phyloP scores from a whole-genome alignment of 2,888 invertebrate genomes.

The Kryphioiulus occultus region DNA sequence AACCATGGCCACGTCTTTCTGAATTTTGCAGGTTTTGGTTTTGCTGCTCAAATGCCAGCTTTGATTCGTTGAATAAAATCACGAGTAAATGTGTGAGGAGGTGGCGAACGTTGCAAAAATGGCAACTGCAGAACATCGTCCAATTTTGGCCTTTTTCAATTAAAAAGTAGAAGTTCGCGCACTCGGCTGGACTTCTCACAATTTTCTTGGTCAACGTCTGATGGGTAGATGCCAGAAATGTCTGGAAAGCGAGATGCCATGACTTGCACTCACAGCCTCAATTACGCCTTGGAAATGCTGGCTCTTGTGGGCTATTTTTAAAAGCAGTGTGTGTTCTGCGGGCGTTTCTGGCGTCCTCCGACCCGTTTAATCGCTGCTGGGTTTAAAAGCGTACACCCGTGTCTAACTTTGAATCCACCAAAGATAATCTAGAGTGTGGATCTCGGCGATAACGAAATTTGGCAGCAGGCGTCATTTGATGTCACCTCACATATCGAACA shows the following conservation, averaged over 20 bases:
- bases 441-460: not conserved
- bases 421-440: not conserved
- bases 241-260: not conserved
- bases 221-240: not conserved
- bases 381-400: not conserved
- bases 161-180: not conserved
- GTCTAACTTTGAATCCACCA: not conserved
- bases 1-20: not conserved
- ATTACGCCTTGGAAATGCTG: not conserved
- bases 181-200: not conserved
- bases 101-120: too few species aligned
- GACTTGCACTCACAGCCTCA: not conserved
- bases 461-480: not conserved
- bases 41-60: too few species aligned
- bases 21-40: not conserved
- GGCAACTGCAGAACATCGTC: too few species aligned
- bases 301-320: not conserved
- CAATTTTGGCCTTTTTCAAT: not conserved
- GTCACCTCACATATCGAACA: not conserved
- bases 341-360: not conserved
- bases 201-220: not conserved
- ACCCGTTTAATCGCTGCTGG: not conserved
- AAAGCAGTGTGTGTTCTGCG: not conserved
- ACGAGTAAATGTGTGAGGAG: not conserved
- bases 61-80: too few species aligned